Conservation (phyloP, 2,888 invertebrate genomes). For the Parnassius smintheus region DNA sequence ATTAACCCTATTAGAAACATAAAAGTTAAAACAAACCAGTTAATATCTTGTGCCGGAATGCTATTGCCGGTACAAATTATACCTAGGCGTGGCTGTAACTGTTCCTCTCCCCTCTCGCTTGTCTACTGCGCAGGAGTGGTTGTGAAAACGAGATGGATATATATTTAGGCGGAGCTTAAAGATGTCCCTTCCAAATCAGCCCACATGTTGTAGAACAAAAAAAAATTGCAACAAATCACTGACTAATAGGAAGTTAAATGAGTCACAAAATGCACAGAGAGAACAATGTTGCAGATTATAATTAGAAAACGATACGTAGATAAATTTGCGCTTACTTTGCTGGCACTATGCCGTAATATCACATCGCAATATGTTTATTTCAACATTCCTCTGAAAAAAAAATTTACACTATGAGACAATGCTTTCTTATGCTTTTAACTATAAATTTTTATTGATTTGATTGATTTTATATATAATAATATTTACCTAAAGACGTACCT, state of each 20-base stretch:
- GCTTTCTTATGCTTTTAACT: no score
- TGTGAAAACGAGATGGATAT: constrained; percentile 39
- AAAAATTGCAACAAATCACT: constrained; percentile 52
- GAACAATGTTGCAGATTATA: constrained; percentile 29
- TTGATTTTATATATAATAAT: no score
- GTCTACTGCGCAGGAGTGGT: constrained; percentile 5
- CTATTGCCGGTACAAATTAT: constrained; percentile 12
- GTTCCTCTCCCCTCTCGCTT: constrained; percentile 28
- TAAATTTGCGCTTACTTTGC: constrained; percentile 5
- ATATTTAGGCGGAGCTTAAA: constrained; percentile 50
- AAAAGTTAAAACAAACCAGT: constrained; percentile 22
- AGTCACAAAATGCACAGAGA: constrained; percentile 33
- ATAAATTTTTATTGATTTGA: no score
- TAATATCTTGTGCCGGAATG: constrained; percentile 12
- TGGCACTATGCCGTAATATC: background rate
- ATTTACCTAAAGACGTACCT: no score
- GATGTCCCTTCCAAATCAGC: constrained; percentile 42
- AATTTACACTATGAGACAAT: no score
- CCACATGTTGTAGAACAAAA: constrained; percentile 45
- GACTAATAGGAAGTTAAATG: constrained; percentile 52
- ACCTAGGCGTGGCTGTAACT: constrained; percentile 31
- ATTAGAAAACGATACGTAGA: constrained; percentile 18
- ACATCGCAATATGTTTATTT: no score
- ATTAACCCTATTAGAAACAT: constrained; percentile 20
- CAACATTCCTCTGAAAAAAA: no score